Evolutionary conservation across 2,113 vertebrate genomes (phyloP).

Genomic region (Polypterus bichir): DNA sequence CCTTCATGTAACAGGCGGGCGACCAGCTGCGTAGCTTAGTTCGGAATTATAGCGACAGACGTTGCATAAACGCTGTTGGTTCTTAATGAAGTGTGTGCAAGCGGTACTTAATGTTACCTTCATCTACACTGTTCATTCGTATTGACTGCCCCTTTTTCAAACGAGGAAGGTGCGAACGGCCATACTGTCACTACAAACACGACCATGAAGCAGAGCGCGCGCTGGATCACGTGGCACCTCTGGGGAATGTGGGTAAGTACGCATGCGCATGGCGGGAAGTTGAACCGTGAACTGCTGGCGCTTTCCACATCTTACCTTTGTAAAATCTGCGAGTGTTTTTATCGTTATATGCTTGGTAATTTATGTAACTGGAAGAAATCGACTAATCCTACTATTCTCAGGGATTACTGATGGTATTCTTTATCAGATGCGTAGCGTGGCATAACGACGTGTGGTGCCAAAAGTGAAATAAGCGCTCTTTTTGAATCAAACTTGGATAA

Average conservation of each 20-base stretch:
- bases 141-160: slow-evolving; percentile 28
- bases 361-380: not conserved
- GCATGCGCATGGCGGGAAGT: slow-evolving; percentile 27
- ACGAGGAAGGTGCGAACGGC: slow-evolving; percentile 22
- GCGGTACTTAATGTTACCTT: slow-evolving; percentile 36
- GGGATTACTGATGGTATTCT: no score
- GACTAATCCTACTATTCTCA: not conserved
- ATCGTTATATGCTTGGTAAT: not conserved
- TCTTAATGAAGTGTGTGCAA: no score
- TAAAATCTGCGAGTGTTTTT: not conserved
- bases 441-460: no score
- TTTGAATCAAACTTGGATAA: no score
- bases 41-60: no score
- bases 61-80: no score
- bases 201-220: not conserved
- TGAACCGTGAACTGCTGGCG: not conserved
- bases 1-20: no score
- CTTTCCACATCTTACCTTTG: not conserved
- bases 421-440: no score
- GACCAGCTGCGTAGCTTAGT: no score
- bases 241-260: slow-evolving; percentile 7
- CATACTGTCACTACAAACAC: slow-evolving; percentile 42
- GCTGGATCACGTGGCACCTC: not conserved
- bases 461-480: no score
- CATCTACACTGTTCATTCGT: slow-evolving; percentile 28